A percentile compares a stretch with the other conserved stretches of the same genome.
Evolutionary conservation across 1,140 invertebrate species (phyloP).

Genomic region (Orius laevigatus): DNA sequence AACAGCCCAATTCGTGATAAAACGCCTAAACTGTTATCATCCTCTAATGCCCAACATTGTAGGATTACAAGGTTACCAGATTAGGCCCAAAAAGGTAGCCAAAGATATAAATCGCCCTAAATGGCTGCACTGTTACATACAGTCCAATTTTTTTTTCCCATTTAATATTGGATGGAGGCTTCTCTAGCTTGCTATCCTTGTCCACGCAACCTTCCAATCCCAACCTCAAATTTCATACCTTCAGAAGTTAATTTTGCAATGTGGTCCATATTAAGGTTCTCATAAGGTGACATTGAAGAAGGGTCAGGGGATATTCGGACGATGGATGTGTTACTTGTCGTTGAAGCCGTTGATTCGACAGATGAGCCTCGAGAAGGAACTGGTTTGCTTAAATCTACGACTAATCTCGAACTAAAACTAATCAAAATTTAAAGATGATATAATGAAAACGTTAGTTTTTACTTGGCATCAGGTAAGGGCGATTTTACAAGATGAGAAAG

Average conservation of each 20-base stretch:
- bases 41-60: no score
- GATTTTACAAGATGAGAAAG: constrained; percentile 14
- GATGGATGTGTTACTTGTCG: constrained; percentile 1
- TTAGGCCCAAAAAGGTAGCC: no score
- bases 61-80: no score
- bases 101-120: no score
- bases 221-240: no score
- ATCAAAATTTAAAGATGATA: not conserved
- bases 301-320: constrained; percentile 13
- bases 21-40: no score
- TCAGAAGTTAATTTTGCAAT: constrained; percentile 72
- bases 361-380: constrained; percentile 18
- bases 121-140: no score
- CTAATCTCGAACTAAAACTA: constrained; percentile 3
- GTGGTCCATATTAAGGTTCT: constrained; percentile 82
- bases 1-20: no score
- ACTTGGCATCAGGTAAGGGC: constrained; percentile 18
- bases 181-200: no score
- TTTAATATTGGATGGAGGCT: no score
- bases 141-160: no score
- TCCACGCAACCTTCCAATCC: no score
- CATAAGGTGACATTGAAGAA: constrained; percentile 37
- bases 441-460: not conserved
- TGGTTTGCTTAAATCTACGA: constrained; percentile 1
- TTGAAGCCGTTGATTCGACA: constrained; percentile 19